Evolutionary conservation across 2,797 vertebrate species (phyloP), one percentile per base, ranked within the genome.

Genomic region (Uromys caudimaculatus): DNA sequence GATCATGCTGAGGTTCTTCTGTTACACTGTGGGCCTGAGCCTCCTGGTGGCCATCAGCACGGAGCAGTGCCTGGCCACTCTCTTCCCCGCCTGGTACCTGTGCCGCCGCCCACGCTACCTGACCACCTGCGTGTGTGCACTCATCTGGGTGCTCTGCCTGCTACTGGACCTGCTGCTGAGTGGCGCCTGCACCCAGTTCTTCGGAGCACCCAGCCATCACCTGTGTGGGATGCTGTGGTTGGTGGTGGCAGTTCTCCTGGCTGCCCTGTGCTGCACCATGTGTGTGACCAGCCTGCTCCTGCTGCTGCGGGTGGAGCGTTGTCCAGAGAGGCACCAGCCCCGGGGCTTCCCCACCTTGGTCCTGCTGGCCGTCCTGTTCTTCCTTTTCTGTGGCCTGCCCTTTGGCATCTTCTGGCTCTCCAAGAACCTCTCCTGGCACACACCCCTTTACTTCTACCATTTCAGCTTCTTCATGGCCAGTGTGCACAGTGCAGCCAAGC

Each of bases 331-430:
- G 1, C 27, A 38, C 32, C 90, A 94, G 2, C 93, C 91, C 6
- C 35, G 86, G 38, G 81, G 78, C n/a, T 96, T 98, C 86, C 94
- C 95, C 0, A 58, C 62, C 14, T 86, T 97, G 1, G 90, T 98
- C 9, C 92, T 98, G 41, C 73, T 97, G 0, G 5, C 75, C 0
- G 58, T 93, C 21, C 4, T 96, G 52, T 83, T 95, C 91, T 97
- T 97, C 91, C 97, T 95, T 82, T 95, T 95, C 86, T 92, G 95
- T 0, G 95, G 95, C 29, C 94, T 97, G 60, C 96, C 95, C 71
- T 97, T 96, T 0, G 95, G 95, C 78, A 83, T 95, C 93, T 96
- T 89, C 89, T 93, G 96, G 88, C 93, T 97, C 56, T 89, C 77
- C 73, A 76, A 38, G 35, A 95, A 50, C 73, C 85, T 96, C 44